Evolutionary conservation across 92 coral and sea anemone genomes (phyloP), one percentile per base, ranked within the genome.

Genomic region (Siderastrea radians): DNA sequence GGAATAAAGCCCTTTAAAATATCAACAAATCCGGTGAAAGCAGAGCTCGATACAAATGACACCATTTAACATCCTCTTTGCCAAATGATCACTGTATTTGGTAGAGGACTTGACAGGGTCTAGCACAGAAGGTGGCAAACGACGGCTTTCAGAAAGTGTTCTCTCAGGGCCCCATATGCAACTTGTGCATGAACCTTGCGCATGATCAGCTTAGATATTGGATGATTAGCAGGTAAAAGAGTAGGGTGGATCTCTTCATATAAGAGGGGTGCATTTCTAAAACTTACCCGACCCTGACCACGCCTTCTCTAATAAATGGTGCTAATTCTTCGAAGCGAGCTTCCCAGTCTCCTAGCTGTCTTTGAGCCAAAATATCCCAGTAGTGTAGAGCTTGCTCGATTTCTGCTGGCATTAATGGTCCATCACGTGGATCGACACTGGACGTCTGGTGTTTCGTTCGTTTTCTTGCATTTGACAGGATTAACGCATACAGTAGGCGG

Each of bases 161-260:
- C 88, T 80, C 68, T 86, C 91, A 69, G 72, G 80, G 7, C 94
- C 7, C 79, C 87, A 61, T 90, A 84, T 14, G 53, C 53, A 50
- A 81, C 83, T 8, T 75, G 61, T 1, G 12, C 6, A 63, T 90
- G 91, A 5, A 77, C 52, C 3, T 77, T 26, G 58, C 50, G 26
- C 94, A 90, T 79, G 88, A 90, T 81, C 68, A 90, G 84, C 58
- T 68, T 65, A 68, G 94, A 86, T 9, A 86, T 72, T 12, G 62
- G 77, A 67, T 87, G 94, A 10, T 75, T 51, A 8, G 89, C 49
- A 47, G 88, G 90, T 14, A 91, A 59, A 10, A 92, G 83, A 46
- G 84, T 79, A 0, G 92, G 94, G 57, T 91, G 91, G 4, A 84
- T 77, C 76, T 88, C 77, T 45, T 84, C 92, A 81, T 71, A 88